These are phyloP conservation scores for Zaprionus obscuricornis DNA, from an alignment of 2,888 invertebrate species.

Conservation along the genomic window DNA sequence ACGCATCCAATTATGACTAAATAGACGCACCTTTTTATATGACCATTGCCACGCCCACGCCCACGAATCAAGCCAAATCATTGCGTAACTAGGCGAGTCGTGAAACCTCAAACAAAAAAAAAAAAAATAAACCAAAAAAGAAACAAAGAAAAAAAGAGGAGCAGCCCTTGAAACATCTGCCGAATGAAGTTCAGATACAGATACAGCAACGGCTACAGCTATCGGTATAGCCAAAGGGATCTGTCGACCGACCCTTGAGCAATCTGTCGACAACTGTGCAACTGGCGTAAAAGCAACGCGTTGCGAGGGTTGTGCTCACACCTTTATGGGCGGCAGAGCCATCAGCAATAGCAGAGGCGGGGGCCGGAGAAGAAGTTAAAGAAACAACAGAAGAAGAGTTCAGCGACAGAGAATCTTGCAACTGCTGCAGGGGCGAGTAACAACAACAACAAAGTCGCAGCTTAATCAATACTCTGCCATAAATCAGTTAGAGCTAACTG, in stretches of 20 bases:
- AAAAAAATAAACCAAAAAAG: not conserved
- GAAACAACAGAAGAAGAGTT: too few species aligned
- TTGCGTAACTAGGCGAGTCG: conserved; percentile 65
- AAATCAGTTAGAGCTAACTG: conserved; percentile 62
- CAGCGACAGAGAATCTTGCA: not conserved
- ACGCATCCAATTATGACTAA: conserved; percentile 72
- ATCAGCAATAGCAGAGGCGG: not conserved
- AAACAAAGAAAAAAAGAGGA: conserved; percentile 24
- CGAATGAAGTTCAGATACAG: conserved; percentile 14
- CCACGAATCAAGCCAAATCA: conserved; percentile 52
- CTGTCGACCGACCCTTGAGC: conserved; percentile 35
- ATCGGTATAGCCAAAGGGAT: too few species aligned
- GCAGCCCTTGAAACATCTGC: conserved; percentile 61
- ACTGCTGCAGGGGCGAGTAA: not conserved
- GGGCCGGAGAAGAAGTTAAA: not conserved
- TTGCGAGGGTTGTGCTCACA: conserved; percentile 59
- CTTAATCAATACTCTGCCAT: conserved; percentile 60
- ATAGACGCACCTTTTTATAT: conserved; percentile 66
- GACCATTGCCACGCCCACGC: conserved; percentile 41
- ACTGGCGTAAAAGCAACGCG: conserved; percentile 53
- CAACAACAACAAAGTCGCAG: too few species aligned
- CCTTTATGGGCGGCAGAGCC: conserved; percentile 32
- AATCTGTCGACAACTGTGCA: conserved; percentile 60
- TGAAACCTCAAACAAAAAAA: not conserved
- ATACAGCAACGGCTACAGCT: not conserved